Conservation (phyloP, 2,113 vertebrate genomes). For the Crypturellus undulatus region DNA sequence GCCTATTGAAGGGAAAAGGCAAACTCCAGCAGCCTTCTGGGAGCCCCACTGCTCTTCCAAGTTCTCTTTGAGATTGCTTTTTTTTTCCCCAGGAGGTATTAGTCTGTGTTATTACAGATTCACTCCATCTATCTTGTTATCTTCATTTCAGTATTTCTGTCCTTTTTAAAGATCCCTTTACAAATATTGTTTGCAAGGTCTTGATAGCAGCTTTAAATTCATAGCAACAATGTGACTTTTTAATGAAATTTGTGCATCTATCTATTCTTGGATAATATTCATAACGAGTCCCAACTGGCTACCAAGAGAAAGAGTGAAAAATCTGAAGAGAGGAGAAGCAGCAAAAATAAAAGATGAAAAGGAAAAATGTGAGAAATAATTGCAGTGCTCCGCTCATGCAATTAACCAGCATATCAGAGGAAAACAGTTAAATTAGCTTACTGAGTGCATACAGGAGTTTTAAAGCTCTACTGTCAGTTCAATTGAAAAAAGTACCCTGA, state of each 20-base stretch:
- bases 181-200: background rate
- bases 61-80: constrained; percentile 7
- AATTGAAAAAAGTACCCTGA: constrained; percentile 61
- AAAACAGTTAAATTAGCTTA: constrained; percentile 69
- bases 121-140: background rate
- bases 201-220: constrained; percentile 2
- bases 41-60: background rate
- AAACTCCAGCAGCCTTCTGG: background rate
- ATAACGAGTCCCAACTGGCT: background rate
- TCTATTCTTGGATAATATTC: constrained; percentile 16
- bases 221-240: background rate
- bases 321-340: constrained; percentile 4
- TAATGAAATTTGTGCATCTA: background rate
- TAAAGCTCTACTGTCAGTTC: constrained; percentile 60
- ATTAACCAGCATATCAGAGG: constrained; percentile 3
- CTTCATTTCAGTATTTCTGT: constrained; percentile 26
- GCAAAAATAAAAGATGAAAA: constrained; percentile 19
- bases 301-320: constrained; percentile 13
- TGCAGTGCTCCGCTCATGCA: background rate
- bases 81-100: background rate
- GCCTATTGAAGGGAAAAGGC: constrained; percentile 24
- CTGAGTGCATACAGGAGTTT: constrained; percentile 27
- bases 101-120: background rate
- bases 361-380: constrained; percentile 23
- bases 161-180: background rate